Conservation (phyloP, 64 coral and sea anemone species). For the Pachyseris speciosa region DNA sequence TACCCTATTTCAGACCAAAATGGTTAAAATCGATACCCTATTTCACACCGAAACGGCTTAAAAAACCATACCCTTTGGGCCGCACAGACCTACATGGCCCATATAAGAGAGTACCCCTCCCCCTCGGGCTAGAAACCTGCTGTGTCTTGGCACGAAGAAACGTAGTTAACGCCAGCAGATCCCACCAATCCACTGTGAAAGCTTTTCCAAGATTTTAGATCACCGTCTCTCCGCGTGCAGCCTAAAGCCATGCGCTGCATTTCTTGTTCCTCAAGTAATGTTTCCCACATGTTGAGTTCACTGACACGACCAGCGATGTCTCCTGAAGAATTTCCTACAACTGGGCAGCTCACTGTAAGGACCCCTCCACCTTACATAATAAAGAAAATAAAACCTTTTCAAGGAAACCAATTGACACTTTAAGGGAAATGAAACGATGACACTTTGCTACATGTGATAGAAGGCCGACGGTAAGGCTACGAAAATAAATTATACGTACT, state of each 20-base stretch:
- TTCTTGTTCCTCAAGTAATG: conserved; percentile 39
- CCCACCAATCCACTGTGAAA: neutral
- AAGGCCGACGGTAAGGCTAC: no score
- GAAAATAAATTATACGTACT: no score
- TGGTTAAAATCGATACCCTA: no score
- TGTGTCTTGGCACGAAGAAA: neutral
- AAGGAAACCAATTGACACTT: no score
- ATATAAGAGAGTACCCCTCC: no score
- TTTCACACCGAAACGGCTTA: no score
- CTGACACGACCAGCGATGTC: neutral
- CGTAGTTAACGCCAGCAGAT: neutral
- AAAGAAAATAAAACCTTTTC: neutral
- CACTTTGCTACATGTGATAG: no score
- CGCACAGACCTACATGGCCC: no score
- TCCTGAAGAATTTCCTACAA: neutral
- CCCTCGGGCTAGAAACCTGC: no score
- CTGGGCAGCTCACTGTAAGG: neutral
- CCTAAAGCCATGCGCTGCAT: conserved; percentile 63
- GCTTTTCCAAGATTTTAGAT: conserved; percentile 42
- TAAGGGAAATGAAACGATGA: no score
- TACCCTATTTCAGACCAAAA: no score
- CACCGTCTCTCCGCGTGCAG: conserved; percentile 31
- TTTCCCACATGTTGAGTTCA: conserved; percentile 63
- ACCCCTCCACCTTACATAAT: neutral
- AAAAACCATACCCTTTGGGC: no score